Evolutionary conservation across 2,113 vertebrate genomes (phyloP).

Genomic region (Nothobranchius furzeri): DNA sequence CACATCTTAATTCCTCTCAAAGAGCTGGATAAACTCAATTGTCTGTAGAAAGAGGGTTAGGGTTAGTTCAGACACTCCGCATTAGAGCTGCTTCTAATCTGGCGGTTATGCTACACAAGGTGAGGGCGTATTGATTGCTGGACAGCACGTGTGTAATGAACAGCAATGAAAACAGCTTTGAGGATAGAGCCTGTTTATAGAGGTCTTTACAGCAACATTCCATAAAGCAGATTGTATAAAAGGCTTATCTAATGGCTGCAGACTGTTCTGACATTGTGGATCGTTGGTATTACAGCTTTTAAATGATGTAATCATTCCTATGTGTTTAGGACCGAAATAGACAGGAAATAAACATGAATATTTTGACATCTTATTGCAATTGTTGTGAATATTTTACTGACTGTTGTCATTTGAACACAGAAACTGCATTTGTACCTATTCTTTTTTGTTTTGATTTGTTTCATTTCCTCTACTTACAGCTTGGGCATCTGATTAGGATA

Average conservation of each 20-base stretch:
- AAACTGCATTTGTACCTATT: not conserved
- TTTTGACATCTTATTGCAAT: not conserved
- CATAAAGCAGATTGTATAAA: not conserved
- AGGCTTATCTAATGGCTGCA: conserved; percentile 4
- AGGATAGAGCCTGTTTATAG: conserved; percentile 34
- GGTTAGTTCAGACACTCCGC: conserved; percentile 27
- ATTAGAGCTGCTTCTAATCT: conserved; percentile 52
- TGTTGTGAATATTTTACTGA: not conserved
- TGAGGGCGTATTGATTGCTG: conserved; percentile 63
- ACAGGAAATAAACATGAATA: not conserved
- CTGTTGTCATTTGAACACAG: not conserved
- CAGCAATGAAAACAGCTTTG: conserved; percentile 55
- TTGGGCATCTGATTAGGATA: too few relatives aligned
- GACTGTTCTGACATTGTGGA: not conserved
- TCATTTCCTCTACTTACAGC: too few relatives aligned
- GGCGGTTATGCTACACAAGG: conserved; percentile 42
- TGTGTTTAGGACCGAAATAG: not conserved
- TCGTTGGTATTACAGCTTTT: conserved; percentile 2
- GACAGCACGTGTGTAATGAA: conserved; percentile 47
- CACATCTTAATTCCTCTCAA: not conserved
- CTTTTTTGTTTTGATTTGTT: not conserved
- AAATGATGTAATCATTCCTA: conserved; percentile 18
- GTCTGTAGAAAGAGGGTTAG: conserved; percentile 1
- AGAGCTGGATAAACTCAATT: conserved; percentile 20
- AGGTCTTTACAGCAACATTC: conserved; percentile 17